Base-by-base conservation (phyloP, 2,113 vertebrate species). In the Cyprinodon variegatus region DNA sequence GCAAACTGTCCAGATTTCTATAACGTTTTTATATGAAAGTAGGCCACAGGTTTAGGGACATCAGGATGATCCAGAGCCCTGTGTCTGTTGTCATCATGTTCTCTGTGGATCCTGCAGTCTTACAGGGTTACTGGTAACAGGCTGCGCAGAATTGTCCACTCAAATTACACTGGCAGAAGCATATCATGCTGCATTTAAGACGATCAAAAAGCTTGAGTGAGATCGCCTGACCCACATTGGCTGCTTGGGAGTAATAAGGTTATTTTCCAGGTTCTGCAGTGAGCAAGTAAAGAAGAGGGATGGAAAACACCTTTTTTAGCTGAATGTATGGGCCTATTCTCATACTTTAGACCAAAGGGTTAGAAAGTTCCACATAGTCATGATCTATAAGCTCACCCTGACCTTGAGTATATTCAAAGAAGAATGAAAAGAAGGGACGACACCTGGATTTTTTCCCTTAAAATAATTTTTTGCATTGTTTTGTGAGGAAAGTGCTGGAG, bases 71-170 rank as follows among this genome's bases (percentile, higher is more conserved):
- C 72, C 50, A 65, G 69, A 72, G 17, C 61, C 10, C 67, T 66
- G 50, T 22, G 81, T 83, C 66, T 72, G 70, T 1, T 6, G 59
- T 63, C 53, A 67, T 79, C 70, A 84, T 81, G 80, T 87, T 67
- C 82, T 83, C 79, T 68, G 64, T 57, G 73, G 68, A 64, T 87
- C 82, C 78, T 84, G 70, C 65, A 37, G 84, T 69, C 84, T 81
- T 89, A 87, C 82, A 84, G 81, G 81, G 85, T 87, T 92, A 83
- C 87, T 64, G 68, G 68, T 79, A 70, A 80, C 66, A 50, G 61
- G 73, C 84, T 76, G 67, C 70, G 46, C 50, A 61, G 75, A 46
- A 79, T 9, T 11, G 45, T 71, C 40, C 36, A 7, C 85, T 91
- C 88, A 65, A 70, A 78, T 91, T 87, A 89, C 89, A 79, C 80